Evolutionary conservation across 2,888 invertebrate genomes (phyloP), one percentile per base, ranked within the genome.

Genomic region (Ophonus ardosiacus): DNA sequence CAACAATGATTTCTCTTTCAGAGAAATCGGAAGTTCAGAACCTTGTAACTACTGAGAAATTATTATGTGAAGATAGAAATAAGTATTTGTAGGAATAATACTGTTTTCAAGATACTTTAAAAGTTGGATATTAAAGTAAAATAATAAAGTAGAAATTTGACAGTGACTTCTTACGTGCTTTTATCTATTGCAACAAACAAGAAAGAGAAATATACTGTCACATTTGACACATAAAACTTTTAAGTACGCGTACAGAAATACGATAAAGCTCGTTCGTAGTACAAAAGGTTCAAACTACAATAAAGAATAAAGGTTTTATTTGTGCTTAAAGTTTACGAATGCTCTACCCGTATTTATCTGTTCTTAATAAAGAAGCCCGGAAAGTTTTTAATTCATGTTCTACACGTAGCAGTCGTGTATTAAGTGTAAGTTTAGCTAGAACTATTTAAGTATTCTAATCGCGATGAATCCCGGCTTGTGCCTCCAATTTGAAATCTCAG

Each of bases 371-470:
- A 63, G 24, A 63, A 63, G 18, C 21, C 21, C 13, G 13, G 13
- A 21, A 24, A 63, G n/a, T 43, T 40, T 74, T 74, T 74, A 74
- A 74, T 74, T 40, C 40, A 74, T 74, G 40, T 74, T 40, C 15
- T 13, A 17, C 43, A 43, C 43, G 43, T 18, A 8, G 18, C 0
- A 8, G 7, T 43, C 17, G 17, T 43, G 40, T 17, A 74, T 74
- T n/a, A 43, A 43, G 18, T 74, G 7, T 18, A 43, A 43, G 17
- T 74, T 74, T n/a, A 17, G 43, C 15, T 13, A 7, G 10, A 74
- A 43, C 71, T 74, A 74, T 74, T 74, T 74, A 74, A 74, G 68
- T 18, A 74, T 74, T 74, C 43, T 74, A 71, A 74, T 74, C 71
- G 40, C 43, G 71, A 74, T 43, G n/a, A 68, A 68, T 68, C 15